Percentiles rank a stretch among this genome's conserved stretches.
These are phyloP conservation scores for Piprites chloris DNA, from an alignment of 2,113 vertebrate species.

Conservation along the genomic window DNA sequence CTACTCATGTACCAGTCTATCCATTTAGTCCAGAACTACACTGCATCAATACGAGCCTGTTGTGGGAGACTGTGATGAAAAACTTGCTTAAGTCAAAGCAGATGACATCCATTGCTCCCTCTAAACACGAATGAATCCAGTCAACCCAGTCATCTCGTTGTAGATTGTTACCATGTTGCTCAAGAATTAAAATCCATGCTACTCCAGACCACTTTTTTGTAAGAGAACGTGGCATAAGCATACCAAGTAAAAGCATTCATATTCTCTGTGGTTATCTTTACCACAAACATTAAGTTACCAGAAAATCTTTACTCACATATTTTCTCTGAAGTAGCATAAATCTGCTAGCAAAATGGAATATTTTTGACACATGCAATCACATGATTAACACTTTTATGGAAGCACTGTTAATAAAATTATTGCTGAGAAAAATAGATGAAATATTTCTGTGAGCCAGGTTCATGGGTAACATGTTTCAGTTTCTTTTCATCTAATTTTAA, in stretches of 20 bases:
- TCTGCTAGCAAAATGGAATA: slow-evolving; percentile 9
- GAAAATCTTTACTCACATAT: slow-evolving; percentile 11
- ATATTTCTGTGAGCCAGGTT: slow-evolving; percentile 18
- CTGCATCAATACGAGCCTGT: background rate
- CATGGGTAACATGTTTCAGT: background rate
- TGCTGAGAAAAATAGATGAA: background rate
- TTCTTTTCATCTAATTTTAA: background rate
- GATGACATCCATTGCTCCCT: background rate
- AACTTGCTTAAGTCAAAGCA: background rate
- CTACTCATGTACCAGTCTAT: background rate
- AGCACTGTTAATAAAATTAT: slow-evolving; percentile 26
- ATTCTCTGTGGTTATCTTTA: background rate
- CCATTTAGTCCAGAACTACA: background rate
- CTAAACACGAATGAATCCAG: background rate
- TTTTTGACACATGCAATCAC: background rate
- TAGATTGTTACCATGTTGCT: rapidly evolving
- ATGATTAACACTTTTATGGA: slow-evolving; percentile 33
- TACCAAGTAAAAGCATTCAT: background rate
- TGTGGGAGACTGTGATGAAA: background rate
- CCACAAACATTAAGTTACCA: background rate
- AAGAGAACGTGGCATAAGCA: background rate
- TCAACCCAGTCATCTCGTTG: background rate
- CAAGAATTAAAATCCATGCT: background rate
- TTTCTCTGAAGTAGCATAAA: background rate
- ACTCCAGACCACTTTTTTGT: background rate